Base-by-base conservation (phyloP, 1,140 invertebrate genomes). In the Brevipalpus yothersi region DNA sequence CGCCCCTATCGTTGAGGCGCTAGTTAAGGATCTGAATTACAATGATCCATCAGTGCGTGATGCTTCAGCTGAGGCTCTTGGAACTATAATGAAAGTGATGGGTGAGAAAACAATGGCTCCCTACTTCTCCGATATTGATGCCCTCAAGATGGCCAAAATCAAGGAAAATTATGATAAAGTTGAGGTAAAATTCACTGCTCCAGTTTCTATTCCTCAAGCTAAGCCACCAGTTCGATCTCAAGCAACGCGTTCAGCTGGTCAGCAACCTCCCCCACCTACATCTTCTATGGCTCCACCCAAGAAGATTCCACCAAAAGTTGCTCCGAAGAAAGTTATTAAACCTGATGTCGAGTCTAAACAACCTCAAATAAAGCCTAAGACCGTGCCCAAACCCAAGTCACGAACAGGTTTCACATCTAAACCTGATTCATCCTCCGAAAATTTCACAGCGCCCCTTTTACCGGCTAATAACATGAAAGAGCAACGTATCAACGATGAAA, bases 141-240 rank as follows among this genome's bases (percentile, higher is more conserved):
- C 81, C 47, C 70, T 94, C 5, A 99, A 97, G 73, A 83, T 94
- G 78, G 77, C 80, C 23, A 97, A 96, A 60, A 90, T 97, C 17
- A 90, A 93, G 71, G 93, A 97, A 70, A 86, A 79, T 67, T 82
- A 81, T 66, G 87, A 94, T 39, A 94, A 92, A 71, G 88, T 86
- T 19, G 85, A 89, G 12, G 82, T 94, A n/a, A 64, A 63, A 47
- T 61, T 61, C 12, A 19, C 43, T 21, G 56, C 61, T 40, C 54
- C 58, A 7, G 41, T 31, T 41, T 53, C 51, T 19, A 13, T 60
- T 12, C 56, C 62, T 11, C 59, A 66, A n/a, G 21, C 63, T 10
- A 58, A 63, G 23, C 56, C 63, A 56, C 59, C 62, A 11, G 53
- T 54, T 53, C 41, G 58, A 47, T 58, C 60, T 23, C 51, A 45